These are phyloP conservation scores for Trematomus loennbergii DNA, from an alignment of 2,113 vertebrate species.

Conservation along the genomic window DNA sequence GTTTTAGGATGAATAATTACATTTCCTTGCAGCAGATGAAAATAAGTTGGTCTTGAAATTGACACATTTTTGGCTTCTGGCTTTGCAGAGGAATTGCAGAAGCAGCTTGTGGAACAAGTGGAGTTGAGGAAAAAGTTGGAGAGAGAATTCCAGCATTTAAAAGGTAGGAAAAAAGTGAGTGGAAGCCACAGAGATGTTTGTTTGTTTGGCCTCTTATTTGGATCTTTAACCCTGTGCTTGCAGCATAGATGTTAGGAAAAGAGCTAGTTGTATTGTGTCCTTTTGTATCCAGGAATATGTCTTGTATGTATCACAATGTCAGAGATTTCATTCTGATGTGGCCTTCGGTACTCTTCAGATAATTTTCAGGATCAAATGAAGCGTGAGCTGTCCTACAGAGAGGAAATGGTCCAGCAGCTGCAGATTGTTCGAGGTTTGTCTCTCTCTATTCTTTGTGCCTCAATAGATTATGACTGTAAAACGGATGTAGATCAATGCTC, in stretches of 20 bases:
- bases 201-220: not conserved
- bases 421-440: slow-evolving; percentile 95
- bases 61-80: not conserved
- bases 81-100: slow-evolving; percentile 93
- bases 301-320: slow-evolving; percentile 47
- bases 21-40: slow-evolving; percentile 2
- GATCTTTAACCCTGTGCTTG: not conserved
- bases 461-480: slow-evolving; percentile 39
- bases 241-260: slow-evolving; percentile 3
- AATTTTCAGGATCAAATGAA: slow-evolving; percentile 99
- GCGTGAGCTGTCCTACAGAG: slow-evolving; percentile 96
- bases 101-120: slow-evolving; percentile 96
- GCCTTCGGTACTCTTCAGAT: slow-evolving; percentile 86
- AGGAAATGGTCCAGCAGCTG: slow-evolving; percentile 99
- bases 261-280: not conserved
- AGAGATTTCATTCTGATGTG: slow-evolving; percentile 54
- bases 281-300: slow-evolving; percentile 28
- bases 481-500: slow-evolving; percentile 61
- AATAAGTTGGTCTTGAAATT: not conserved
- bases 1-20: slow-evolving; percentile 9
- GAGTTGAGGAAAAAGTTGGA: slow-evolving; percentile 98
- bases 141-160: slow-evolving; percentile 96
- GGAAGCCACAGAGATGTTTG: not conserved
- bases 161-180: slow-evolving; percentile 85
- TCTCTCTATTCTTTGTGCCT: slow-evolving; percentile 40